Conservation (phyloP, 35 echinoderm and acorn worm genomes). For the Heliocidaris tuberculata region DNA sequence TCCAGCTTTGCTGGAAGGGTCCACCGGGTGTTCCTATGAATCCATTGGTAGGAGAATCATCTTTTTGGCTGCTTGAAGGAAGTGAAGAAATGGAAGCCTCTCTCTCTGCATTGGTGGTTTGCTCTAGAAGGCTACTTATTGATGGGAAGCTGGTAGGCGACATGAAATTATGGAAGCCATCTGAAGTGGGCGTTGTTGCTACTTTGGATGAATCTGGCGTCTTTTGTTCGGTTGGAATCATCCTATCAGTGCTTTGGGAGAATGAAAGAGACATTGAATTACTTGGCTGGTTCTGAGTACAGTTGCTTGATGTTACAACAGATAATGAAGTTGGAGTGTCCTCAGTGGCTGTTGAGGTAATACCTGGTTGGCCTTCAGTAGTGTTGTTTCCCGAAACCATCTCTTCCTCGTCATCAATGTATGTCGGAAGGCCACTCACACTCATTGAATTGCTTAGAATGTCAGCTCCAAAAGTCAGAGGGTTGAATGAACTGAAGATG, state of each 20-base stretch:
- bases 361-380: background rate
- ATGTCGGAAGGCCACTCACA: slow-evolving; percentile 74
- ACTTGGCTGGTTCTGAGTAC: background rate
- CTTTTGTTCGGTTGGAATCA: background rate
- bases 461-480: slow-evolving; percentile 60
- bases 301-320: slow-evolving; percentile 14
- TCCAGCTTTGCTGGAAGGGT: slow-evolving; percentile 58
- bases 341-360: slow-evolving; percentile 21
- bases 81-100: slow-evolving; percentile 49
- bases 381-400: background rate
- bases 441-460: slow-evolving; percentile 86
- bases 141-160: slow-evolving; percentile 46
- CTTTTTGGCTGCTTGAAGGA: slow-evolving; percentile 43
- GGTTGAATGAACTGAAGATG: slow-evolving; percentile 36
- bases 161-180: slow-evolving; percentile 43
- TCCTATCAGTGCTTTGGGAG: background rate
- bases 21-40: background rate
- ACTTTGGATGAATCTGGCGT: background rate
- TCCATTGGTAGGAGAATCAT: background rate
- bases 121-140: slow-evolving; percentile 45
- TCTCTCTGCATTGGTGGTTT: slow-evolving; percentile 14
- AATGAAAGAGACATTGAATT: slow-evolving; percentile 24
- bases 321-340: slow-evolving; percentile 39
- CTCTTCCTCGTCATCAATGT: slow-evolving; percentile 72
- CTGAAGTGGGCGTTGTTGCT: slow-evolving; percentile 28